Percentiles rank a stretch among this genome's conserved stretches.
These are phyloP conservation scores for Rhynchonycteris naso DNA, from an alignment of 2,797 vertebrate species.

Conservation along the genomic window DNA sequence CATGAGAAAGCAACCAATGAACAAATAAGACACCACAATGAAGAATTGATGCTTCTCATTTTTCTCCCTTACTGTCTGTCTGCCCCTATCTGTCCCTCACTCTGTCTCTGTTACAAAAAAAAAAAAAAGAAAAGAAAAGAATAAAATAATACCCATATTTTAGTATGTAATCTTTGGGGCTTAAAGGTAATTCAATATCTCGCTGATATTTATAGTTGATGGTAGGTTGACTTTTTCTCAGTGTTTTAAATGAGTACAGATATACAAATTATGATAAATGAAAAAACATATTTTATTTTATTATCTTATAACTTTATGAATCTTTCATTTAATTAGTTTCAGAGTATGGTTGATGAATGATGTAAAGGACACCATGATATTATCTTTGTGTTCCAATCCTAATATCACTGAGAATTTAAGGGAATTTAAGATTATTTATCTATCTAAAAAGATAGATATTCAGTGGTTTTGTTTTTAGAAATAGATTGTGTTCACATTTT, in stretches of 20 bases:
- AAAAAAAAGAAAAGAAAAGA: neutral
- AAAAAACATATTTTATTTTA: slow-evolving; percentile 9
- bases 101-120: neutral
- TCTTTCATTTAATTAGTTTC: neutral
- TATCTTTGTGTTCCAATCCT: neutral
- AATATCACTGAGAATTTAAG: slow-evolving; percentile 55
- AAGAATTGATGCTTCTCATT: too few species aligned
- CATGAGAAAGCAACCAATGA: too few species aligned
- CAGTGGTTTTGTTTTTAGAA: slow-evolving; percentile 26
- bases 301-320: slow-evolving; percentile 8
- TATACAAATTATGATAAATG: neutral
- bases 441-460: slow-evolving; percentile 57
- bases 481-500: slow-evolving; percentile 14
- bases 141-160: neutral
- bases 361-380: neutral
- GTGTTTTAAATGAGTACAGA: neutral
- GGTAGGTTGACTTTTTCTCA: neutral
- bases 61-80: too few species aligned
- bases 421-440: slow-evolving; percentile 51
- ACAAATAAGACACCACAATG: too few species aligned
- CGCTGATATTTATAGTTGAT: slow-evolving; percentile 16
- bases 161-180: neutral
- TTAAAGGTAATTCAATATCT: slow-evolving; percentile 13
- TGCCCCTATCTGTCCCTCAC: too few species aligned
- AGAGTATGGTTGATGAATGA: neutral